phyloP scores from a whole-genome alignment of 2,888 invertebrate genomes.

The Clostera curtula region DNA sequence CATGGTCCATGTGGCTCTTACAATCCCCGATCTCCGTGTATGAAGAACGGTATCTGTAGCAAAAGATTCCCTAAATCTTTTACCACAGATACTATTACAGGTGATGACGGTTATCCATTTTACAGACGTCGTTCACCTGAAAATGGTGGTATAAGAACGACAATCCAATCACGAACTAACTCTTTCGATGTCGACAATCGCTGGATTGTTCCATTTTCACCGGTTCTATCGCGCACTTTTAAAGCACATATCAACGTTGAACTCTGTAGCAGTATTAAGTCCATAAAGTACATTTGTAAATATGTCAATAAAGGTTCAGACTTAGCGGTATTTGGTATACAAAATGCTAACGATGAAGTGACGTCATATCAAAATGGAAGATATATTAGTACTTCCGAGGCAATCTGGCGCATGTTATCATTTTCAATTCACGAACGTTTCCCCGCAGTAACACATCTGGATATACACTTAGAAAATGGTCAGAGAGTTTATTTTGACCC shows the following conservation, averaged over 20 bases:
- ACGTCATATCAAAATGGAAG: background rate
- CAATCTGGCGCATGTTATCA: background rate
- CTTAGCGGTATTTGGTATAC: conserved; percentile 1
- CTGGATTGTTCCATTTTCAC: conserved; percentile 1
- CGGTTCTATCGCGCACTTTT: background rate
- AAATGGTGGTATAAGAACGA: background rate
- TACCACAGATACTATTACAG: background rate
- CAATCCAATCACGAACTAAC: background rate
- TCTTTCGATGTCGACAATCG: background rate
- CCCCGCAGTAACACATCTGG: background rate
- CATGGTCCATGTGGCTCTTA: too few species aligned
- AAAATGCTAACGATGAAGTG: conserved; percentile 1
- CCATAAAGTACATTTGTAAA: background rate
- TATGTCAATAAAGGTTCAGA: conserved; percentile 1
- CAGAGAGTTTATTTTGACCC: background rate
- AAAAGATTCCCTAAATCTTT: background rate
- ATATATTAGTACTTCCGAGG: conserved; percentile 2
- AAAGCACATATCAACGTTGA: conserved; percentile 1
- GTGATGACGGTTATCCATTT: background rate
- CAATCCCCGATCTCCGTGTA: too few species aligned
- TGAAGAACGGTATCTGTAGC: background rate
- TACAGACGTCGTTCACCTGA: background rate
- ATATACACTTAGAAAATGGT: background rate
- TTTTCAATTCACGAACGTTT: background rate
- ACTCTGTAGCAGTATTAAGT: background rate